Base-by-base conservation (phyloP, 2,113 vertebrate genomes). In the Antidorcas marsupialis region DNA sequence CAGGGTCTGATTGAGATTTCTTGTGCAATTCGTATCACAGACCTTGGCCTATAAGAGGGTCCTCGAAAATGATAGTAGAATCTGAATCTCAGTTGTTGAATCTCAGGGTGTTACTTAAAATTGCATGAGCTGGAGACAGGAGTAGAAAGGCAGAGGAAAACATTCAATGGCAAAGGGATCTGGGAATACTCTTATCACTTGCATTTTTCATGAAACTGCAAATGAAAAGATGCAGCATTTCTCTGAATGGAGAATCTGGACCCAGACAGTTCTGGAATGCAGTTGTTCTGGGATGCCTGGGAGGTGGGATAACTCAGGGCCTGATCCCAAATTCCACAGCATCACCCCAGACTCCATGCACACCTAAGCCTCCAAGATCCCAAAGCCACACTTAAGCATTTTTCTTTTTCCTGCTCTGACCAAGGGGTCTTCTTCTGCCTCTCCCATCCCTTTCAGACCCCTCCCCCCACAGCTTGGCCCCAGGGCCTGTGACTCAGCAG, bases 401-500 rank as follows among this genome's bases (percentile, higher is more conserved):
- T 39, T 82, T 81, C 47, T 91, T 91, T 43, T 39, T 76, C 50
- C n/a, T 82, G 36, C 76, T 74, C 1, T 19, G 50, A 93, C 57
- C 52, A 21, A 95, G 57, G 57, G 74, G 57, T 91, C 83, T 86
- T 78, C 52, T 53, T 39, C 53, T 60, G 43, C 50, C 67, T 74
- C 36, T 53, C 9, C 45, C 21, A 30, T 60, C n/a, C 16, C 21
- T 64, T 62, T 78, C 59, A 67, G 76, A 7, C 19, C 95, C 82
- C 55, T 50, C 78, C 78, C 47, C 9, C 28, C 2, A 47, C 47
- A 39, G 27, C 55, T 71, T 84, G 64, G 59, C 25, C 59, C 84
- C 64, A 17, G 76, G 91, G 71, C 79, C 76, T 79, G 83, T 97
- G 96, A 96, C 91, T 94, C 96, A 96, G 94, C 94, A 95, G 87